phyloP scores from a whole-genome alignment of 2,113 vertebrate genomes.

The Odocoileus hemionus region DNA sequence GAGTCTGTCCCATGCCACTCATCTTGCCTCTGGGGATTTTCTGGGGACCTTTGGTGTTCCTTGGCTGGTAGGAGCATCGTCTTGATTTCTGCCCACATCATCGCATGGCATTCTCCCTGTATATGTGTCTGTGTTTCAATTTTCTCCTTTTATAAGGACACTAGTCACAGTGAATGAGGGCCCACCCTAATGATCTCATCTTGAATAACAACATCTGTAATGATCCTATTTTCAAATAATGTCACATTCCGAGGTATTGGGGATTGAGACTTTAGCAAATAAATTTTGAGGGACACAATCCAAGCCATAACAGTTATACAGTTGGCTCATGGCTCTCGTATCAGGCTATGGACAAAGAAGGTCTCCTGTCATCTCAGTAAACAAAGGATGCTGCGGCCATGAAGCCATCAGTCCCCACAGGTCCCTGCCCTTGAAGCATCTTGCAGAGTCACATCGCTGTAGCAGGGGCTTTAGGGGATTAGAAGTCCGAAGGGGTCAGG shows the following conservation, averaged over 20 bases:
- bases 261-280: background rate
- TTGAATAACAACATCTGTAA: background rate
- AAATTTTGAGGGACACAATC: background rate
- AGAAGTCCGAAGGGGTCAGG: background rate
- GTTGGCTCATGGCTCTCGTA: background rate
- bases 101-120: background rate
- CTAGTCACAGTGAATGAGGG: background rate
- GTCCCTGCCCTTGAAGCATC: background rate
- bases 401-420: background rate
- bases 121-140: background rate
- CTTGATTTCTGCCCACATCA: background rate
- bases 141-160: background rate
- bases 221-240: background rate
- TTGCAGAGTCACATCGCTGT: background rate
- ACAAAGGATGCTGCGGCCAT: background rate
- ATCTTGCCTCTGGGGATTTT: background rate
- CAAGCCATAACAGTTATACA: background rate
- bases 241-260: background rate
- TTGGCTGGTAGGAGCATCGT: background rate
- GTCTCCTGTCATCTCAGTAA: background rate
- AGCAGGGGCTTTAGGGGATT: background rate
- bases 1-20: too few relatives aligned
- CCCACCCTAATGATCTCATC: background rate
- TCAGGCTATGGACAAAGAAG: background rate
- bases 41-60: background rate